Conservation (phyloP, 2,797 vertebrate genomes). For the Alosa sapidissima region DNA sequence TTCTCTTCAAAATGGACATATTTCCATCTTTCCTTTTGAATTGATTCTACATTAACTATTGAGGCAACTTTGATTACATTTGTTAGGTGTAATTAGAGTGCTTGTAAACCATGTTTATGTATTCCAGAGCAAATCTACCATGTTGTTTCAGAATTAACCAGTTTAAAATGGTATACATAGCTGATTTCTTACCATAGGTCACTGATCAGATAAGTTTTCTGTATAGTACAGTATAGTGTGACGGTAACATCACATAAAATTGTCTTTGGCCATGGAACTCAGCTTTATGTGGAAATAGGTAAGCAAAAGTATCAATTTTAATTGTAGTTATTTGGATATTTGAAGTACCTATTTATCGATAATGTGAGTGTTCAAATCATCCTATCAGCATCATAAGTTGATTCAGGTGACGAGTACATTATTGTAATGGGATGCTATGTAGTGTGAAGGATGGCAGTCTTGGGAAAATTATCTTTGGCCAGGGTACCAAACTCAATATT, state of each 20-base stretch:
- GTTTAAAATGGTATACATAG: neutral
- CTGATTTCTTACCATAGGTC: too few relatives aligned
- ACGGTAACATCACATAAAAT: neutral
- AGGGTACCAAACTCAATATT: conserved; percentile 6
- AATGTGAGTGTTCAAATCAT: neutral
- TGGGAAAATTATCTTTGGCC: conserved; percentile 9
- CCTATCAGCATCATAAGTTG: neutral
- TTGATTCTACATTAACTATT: too few relatives aligned
- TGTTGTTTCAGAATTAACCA: neutral
- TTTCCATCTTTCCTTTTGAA: too few relatives aligned
- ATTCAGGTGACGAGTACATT: neutral
- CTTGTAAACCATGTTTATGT: neutral
- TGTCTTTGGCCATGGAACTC: neutral
- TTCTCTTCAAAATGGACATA: neutral
- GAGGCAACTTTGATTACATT: too few relatives aligned
- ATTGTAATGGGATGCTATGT: neutral
- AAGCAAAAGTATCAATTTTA: neutral
- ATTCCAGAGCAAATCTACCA: neutral
- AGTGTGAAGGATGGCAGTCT: neutral
- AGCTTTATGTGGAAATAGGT: neutral
- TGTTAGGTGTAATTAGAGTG: neutral
- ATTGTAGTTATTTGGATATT: neutral
- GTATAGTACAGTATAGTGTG: neutral
- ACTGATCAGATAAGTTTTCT: neutral
- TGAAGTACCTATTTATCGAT: neutral